phyloP scores from a whole-genome alignment of 2,888 invertebrate species.

The Pachymerium ferrugineum region DNA sequence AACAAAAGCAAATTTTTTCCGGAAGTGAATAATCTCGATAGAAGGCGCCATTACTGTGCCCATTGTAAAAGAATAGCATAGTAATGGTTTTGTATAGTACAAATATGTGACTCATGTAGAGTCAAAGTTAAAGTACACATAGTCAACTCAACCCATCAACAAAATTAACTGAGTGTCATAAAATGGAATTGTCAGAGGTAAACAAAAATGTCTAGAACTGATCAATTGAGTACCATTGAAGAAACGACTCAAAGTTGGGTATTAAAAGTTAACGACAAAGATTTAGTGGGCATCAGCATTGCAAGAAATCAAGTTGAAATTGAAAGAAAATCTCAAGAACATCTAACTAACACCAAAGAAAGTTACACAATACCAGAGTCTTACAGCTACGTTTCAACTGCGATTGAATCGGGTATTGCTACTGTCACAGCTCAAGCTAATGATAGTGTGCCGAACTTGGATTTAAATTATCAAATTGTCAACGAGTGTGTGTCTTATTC shows the following conservation, averaged over 20 bases:
- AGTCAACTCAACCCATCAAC: neutral
- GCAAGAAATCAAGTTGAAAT: neutral
- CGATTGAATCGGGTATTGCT: neutral
- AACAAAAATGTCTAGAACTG: too few relatives aligned
- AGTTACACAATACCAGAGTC: neutral
- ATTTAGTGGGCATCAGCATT: neutral
- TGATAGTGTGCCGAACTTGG: neutral
- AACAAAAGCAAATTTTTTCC: too few relatives aligned
- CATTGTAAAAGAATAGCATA: too few relatives aligned
- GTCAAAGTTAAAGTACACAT: neutral
- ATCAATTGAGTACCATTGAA: neutral
- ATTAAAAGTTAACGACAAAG: neutral
- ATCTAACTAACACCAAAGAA: neutral
- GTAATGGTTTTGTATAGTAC: too few relatives aligned
- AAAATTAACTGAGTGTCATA: too few relatives aligned
- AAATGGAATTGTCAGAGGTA: neutral
- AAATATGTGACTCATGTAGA: neutral
- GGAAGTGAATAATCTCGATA: too few relatives aligned
- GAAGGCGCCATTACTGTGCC: too few relatives aligned
- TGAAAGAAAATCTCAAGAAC: neutral
- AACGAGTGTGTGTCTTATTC: too few relatives aligned
- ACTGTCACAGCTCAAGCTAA: neutral
- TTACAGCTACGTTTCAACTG: neutral
- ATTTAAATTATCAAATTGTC: neutral
- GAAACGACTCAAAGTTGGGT: neutral